Percentiles rank a stretch among this genome's conserved stretches.
Conservation (phyloP, 2,113 vertebrate genomes). For the Notechis scutatus region DNA sequence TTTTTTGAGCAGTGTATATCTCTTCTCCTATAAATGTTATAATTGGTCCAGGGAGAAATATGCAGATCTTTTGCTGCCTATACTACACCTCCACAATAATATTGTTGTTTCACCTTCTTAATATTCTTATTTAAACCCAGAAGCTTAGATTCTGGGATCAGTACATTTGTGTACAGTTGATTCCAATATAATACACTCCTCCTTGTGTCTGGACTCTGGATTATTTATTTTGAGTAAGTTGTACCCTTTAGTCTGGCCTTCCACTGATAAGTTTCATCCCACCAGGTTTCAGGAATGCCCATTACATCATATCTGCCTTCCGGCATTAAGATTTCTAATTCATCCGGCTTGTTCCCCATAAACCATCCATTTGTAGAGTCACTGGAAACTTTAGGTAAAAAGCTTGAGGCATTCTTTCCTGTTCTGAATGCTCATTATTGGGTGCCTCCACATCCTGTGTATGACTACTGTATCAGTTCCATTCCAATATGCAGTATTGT, state of each 20-base stretch:
- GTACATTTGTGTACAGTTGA: neutral
- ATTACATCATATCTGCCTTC: neutral
- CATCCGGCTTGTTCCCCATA: neutral
- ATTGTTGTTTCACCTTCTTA: neutral
- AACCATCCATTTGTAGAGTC: neutral
- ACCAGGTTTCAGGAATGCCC: neutral
- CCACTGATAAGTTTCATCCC: neutral
- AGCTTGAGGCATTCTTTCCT: neutral
- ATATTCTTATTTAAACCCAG: neutral
- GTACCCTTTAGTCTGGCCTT: neutral
- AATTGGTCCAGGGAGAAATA: neutral
- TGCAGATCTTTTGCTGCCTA: neutral
- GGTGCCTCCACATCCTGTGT: neutral
- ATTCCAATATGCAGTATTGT: neutral
- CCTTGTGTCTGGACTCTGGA: neutral
- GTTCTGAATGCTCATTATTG: neutral
- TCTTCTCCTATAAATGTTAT: neutral
- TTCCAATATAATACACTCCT: neutral
- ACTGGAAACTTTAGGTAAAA: neutral
- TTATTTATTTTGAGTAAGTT: neutral
- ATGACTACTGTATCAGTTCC: neutral
- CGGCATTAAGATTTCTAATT: neutral
- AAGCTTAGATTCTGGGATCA: neutral
- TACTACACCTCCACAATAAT: neutral
- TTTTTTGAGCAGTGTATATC: neutral